Percentiles rank a stretch among this genome's conserved stretches.
These are phyloP conservation scores for Hirtodrosophila alboralis DNA, from an alignment of 2,888 invertebrate species.

Conservation along the genomic window DNA sequence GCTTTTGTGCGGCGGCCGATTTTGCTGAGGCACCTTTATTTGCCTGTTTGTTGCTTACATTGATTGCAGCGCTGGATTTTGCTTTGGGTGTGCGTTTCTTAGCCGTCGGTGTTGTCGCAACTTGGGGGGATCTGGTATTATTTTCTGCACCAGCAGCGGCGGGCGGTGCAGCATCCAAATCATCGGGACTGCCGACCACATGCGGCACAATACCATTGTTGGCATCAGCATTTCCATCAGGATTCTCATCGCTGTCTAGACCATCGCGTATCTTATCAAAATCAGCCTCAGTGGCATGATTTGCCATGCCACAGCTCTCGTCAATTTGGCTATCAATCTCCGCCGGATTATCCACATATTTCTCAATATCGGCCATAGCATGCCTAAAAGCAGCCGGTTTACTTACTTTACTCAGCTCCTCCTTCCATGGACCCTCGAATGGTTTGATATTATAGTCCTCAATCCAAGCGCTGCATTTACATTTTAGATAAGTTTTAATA, in stretches of 20 bases:
- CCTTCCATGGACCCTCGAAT: slow-evolving; percentile 90
- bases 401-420: slow-evolving; percentile 89
- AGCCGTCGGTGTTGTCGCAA: slow-evolving; percentile 36
- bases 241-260: slow-evolving; percentile 79
- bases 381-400: slow-evolving; percentile 91
- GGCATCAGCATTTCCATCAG: slow-evolving; percentile 33
- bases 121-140: slow-evolving; percentile 43
- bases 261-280: slow-evolving; percentile 89
- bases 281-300: slow-evolving; percentile 87
- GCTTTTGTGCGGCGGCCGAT: slow-evolving; percentile 66
- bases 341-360: slow-evolving; percentile 89
- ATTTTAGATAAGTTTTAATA: too few species aligned
- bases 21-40: slow-evolving; percentile 65
- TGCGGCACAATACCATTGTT: slow-evolving; percentile 69
- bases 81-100: slow-evolving; percentile 81
- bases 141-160: slow-evolving; percentile 32
- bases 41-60: slow-evolving; percentile 63
- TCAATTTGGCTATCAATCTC: slow-evolving; percentile 80
- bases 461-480: slow-evolving; percentile 91
- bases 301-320: slow-evolving; percentile 72
- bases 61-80: slow-evolving; percentile 70
- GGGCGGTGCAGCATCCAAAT: slow-evolving; percentile 40
- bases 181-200: slow-evolving; percentile 71
- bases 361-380: slow-evolving; percentile 91
- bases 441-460: slow-evolving; percentile 92